Base-by-base conservation (phyloP, 2,888 invertebrate species). In the Mesoligia furuncula region DNA sequence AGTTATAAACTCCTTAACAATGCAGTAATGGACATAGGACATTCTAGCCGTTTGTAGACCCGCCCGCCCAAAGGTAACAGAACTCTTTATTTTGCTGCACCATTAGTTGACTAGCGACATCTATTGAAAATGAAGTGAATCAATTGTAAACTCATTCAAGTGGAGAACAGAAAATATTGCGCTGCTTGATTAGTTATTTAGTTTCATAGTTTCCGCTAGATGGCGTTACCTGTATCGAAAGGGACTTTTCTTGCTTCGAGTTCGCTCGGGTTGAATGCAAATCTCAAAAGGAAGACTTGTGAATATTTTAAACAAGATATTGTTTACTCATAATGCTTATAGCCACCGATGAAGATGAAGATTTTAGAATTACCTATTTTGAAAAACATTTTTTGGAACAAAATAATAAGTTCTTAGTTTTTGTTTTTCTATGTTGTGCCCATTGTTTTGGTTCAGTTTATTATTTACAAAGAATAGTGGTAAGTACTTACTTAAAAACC, bases 21-120 rank as follows among this genome's bases (percentile, higher is more conserved):
- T 24, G 11, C 66, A 66, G 67, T 36, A 69, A 71, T 85, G 61
- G 24, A 51, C 20, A 31, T n/a, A 3, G 9, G 31, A 61, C 39
- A 48, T 48, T 31, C 6, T 8, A 45, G 8, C 5, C n/a, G n/a
- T 2, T 57, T 54, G 8, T 17, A 59, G 66, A 68, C 51, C 81
- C 70, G 54, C 70, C 59, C 13, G 7, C 65, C n/a, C n/a, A 51
- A 68, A 42, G 31, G 27, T 45, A 24, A 54, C 31, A 80, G 59
- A 81, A 39, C 3, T 24, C 3, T n/a, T 45, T 36, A 64, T 57
- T 82, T 71, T 57, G 3, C 45, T 57, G 72, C 51, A 51, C 13
- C 42, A 71, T 36, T 31, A 6, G 51, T 13, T 31, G 8, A n/a
- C 66, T 67, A 81, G 74, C 81, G 85, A 65, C 87, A 86, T 86